These are phyloP conservation scores for Athripsodes cinereus DNA, from an alignment of 2,888 invertebrate genomes.

Conservation along the genomic window DNA sequence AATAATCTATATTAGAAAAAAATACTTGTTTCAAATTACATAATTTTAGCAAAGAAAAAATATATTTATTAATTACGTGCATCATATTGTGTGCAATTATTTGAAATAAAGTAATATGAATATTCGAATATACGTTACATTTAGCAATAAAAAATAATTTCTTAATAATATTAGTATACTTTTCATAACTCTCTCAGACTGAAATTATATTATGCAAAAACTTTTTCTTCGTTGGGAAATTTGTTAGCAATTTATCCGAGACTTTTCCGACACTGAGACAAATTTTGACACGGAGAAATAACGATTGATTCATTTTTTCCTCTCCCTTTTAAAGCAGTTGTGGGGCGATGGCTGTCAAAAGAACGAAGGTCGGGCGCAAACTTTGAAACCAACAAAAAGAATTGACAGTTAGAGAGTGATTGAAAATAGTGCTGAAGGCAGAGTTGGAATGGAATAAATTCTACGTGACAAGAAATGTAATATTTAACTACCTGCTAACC, in stretches of 20 bases:
- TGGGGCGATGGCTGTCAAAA: not conserved
- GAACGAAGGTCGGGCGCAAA: conserved; percentile 2
- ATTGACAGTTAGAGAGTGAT: not conserved
- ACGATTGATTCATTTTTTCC: conserved; percentile 4
- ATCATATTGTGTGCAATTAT: no score
- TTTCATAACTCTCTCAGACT: no score
- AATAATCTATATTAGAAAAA: no score
- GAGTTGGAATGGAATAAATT: not conserved
- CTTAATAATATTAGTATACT: no score
- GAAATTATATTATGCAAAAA: no score
- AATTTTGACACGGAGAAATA: conserved; percentile 4
- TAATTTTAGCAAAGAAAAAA: no score
- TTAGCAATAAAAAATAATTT: no score
- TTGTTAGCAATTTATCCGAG: not conserved
- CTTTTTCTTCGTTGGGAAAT: not conserved
- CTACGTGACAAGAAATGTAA: not conserved
- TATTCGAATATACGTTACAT: no score
- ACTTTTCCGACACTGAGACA: not conserved
- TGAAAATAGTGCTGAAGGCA: not conserved
- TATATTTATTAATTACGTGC: no score
- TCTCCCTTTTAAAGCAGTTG: not conserved
- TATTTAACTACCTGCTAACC: no score
- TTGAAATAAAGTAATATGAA: no score
- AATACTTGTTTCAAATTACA: no score
- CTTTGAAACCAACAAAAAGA: not conserved